Evolutionary conservation across 64 coral and sea anemone genomes (phyloP).

Genomic region (Acropora tenuis): DNA sequence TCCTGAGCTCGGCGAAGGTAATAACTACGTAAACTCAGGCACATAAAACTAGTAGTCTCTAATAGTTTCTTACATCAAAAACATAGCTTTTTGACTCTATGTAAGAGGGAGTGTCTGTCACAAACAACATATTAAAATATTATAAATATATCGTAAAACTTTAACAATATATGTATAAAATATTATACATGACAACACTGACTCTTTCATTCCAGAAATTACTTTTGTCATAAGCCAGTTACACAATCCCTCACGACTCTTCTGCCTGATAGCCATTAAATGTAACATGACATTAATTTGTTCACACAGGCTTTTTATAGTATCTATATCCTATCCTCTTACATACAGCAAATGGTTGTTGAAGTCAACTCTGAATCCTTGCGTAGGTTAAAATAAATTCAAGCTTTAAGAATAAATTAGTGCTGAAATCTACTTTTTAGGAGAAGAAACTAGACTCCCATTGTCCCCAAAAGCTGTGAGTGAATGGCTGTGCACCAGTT

Average conservation of each 20-base stretch:
- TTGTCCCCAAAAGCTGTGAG: too few species aligned
- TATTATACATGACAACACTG: neutral
- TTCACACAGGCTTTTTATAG: neutral
- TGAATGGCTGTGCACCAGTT: too few species aligned
- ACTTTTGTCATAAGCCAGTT: too few species aligned
- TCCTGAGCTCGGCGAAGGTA: neutral
- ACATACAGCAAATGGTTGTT: too few species aligned
- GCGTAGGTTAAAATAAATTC: too few species aligned
- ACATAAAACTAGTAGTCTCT: too few species aligned
- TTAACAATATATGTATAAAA: neutral
- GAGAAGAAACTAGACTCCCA: too few species aligned
- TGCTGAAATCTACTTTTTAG: too few species aligned
- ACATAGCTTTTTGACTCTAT: conserved; percentile 3
- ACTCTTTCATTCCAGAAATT: neutral
- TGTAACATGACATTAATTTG: neutral
- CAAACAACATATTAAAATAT: neutral
- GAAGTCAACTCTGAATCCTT: too few species aligned
- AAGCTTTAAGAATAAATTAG: too few species aligned
- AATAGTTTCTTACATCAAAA: neutral
- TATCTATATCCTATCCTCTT: neutral
- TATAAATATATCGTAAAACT: neutral
- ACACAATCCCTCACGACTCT: too few species aligned
- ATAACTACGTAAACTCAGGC: neutral
- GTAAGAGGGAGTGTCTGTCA: neutral
- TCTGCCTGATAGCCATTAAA: neutral